phyloP scores from a whole-genome alignment of 2,113 vertebrate genomes.

The Synodontis membranacea region DNA sequence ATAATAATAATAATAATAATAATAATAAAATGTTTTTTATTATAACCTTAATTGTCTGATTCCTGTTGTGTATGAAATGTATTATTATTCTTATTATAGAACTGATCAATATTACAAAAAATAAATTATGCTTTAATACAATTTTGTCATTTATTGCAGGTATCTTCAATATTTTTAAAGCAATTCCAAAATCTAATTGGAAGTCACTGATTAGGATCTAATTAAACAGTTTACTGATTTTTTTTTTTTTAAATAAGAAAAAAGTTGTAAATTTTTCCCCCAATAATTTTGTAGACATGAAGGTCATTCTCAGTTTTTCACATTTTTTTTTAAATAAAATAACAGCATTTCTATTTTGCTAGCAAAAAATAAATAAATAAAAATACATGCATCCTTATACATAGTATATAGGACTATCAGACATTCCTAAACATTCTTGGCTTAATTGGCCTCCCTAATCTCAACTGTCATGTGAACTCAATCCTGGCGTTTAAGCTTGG shows the following conservation, averaged over 20 bases:
- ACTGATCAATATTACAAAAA: not conserved
- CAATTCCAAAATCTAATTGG: not conserved
- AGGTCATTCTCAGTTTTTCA: not conserved
- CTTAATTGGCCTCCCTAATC: not conserved
- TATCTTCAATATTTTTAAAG: not conserved
- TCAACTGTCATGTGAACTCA: not conserved
- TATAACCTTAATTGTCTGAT: not conserved
- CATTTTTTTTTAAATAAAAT: not conserved
- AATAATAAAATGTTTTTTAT: no score
- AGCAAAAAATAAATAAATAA: not conserved
- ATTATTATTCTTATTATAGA: not conserved
- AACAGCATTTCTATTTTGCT: not conserved
- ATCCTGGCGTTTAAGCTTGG: not conserved
- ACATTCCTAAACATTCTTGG: not conserved
- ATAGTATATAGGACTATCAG: not conserved
- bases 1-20: no score
- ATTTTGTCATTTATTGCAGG: not conserved
- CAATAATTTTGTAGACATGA: not conserved
- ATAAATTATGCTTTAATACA: not conserved
- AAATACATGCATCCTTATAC: not conserved
- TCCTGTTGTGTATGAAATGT: not conserved
- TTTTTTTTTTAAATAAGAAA: not conserved
- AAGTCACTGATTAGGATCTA: not conserved
- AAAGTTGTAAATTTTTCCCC: not conserved
- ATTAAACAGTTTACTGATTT: not conserved